Evolutionary conservation across 2,113 vertebrate genomes (phyloP).

Genomic region (Noturus placidus): DNA sequence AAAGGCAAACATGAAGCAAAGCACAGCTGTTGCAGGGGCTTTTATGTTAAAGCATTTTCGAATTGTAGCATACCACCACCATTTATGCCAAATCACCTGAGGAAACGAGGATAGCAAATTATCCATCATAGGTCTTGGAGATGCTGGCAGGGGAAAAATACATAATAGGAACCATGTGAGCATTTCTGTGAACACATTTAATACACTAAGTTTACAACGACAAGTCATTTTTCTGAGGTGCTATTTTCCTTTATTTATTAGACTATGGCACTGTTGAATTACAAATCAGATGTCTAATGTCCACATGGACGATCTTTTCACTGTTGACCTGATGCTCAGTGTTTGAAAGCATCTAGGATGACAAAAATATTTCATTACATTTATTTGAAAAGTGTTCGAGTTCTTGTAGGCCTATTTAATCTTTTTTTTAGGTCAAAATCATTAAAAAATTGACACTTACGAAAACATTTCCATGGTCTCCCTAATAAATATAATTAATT

Average conservation of each 20-base stretch:
- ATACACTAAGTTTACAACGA: background rate
- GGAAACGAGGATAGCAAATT: background rate
- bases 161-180: background rate
- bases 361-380: background rate
- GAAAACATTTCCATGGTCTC: too few relatives aligned
- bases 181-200: background rate
- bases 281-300: background rate
- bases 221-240: background rate
- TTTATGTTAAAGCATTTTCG: background rate
- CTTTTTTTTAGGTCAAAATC: background rate
- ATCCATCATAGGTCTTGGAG: slow-evolving; percentile 17
- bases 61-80: background rate
- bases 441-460: background rate
- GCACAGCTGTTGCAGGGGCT: background rate
- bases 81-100: slow-evolving; percentile 24
- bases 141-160: background rate
- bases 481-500: too few relatives aligned
- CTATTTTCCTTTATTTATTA: background rate
- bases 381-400: background rate
- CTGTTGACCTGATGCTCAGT: background rate
- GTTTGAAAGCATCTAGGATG: background rate
- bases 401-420: background rate
- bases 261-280: background rate
- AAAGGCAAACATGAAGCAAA: background rate
- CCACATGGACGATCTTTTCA: background rate